Percentiles rank a stretch among this genome's conserved stretches.
phyloP scores from a whole-genome alignment of 2,888 invertebrate genomes.

The Cremastinae sp. region DNA sequence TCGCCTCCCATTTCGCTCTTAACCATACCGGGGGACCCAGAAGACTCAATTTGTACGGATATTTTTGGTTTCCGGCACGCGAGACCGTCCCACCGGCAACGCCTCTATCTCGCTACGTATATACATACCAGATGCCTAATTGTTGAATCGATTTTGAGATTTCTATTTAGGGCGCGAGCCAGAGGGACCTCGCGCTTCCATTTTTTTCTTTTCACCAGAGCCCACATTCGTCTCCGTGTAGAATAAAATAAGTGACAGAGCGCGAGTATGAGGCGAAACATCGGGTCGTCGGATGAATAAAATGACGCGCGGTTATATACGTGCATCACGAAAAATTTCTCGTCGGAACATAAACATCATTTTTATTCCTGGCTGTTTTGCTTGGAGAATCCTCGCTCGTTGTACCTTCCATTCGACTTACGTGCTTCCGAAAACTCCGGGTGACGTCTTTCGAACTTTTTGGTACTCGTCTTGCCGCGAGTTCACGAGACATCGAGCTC shows the following conservation, averaged over 20 bases:
- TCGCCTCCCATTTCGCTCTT: conserved; percentile 9
- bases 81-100: conserved; percentile 46
- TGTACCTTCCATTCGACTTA: too few species aligned
- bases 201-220: conserved; percentile 8
- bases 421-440: too few species aligned
- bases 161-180: conserved; percentile 45
- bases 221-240: conserved; percentile 11
- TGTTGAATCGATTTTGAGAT: conserved; percentile 50
- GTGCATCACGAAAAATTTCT: too few species aligned
- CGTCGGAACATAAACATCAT: too few species aligned
- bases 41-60: conserved; percentile 72
- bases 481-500: too few species aligned
- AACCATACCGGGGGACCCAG: conserved; percentile 34
- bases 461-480: too few species aligned
- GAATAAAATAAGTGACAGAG: conserved; percentile 18
- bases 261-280: neutral
- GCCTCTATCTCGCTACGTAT: conserved; percentile 23
- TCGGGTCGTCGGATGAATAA: too few species aligned
- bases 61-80: conserved; percentile 67
- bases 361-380: too few species aligned
- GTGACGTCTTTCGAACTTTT: too few species aligned
- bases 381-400: too few species aligned
- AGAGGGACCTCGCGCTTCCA: conserved; percentile 15
- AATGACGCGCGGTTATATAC: too few species aligned
- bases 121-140: conserved; percentile 58